These are phyloP conservation scores for Scolopax mira DNA, from an alignment of 2,113 vertebrate genomes.

Conservation along the genomic window DNA sequence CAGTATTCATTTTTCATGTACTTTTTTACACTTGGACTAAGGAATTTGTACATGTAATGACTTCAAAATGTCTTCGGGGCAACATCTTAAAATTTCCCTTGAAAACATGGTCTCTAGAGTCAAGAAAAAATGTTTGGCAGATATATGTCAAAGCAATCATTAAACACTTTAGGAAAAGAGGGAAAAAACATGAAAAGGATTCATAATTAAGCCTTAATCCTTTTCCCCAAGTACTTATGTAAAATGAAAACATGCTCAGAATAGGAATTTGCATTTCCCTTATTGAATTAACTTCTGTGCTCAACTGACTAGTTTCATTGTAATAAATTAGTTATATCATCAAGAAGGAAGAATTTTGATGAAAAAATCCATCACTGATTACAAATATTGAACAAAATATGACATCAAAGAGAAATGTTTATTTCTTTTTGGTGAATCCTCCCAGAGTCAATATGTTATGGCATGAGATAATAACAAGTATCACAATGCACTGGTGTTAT, in stretches of 20 bases:
- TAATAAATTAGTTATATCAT: background rate
- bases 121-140: background rate
- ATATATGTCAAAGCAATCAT: background rate
- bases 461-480: background rate
- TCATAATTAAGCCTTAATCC: background rate
- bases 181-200: background rate
- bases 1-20: background rate
- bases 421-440: background rate
- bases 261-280: background rate
- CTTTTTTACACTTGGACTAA: background rate
- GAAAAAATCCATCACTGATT: background rate
- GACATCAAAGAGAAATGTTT: background rate
- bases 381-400: background rate
- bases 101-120: background rate
- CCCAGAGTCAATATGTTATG: background rate
- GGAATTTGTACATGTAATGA: background rate
- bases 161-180: background rate
- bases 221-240: background rate
- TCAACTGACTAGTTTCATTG: background rate
- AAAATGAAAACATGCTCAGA: background rate
- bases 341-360: background rate
- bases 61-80: background rate
- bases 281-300: background rate
- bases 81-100: slow-evolving; percentile 5
- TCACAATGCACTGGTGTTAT: background rate